These are phyloP conservation scores for Dermolepida albohirtum DNA, from an alignment of 2,888 invertebrate genomes.

Conservation along the genomic window DNA sequence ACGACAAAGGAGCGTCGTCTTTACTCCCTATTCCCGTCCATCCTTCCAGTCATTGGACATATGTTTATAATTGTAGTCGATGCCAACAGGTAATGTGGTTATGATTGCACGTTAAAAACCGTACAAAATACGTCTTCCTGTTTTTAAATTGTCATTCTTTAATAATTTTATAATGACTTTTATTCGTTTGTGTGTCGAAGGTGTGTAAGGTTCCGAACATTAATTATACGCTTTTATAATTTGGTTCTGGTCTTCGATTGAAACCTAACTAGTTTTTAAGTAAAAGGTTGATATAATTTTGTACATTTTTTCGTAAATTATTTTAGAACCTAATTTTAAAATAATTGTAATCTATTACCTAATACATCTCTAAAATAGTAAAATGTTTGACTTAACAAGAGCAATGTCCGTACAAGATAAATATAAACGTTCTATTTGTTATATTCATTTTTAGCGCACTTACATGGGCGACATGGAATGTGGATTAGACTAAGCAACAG, in stretches of 20 bases:
- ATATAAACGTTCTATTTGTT: too few species aligned
- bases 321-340: too few species aligned
- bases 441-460: too few species aligned
- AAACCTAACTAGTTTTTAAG: slow-evolving; percentile 34
- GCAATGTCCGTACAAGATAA: too few species aligned
- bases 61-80: slow-evolving; percentile 64
- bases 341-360: too few species aligned
- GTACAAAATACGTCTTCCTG: slow-evolving; percentile 66
- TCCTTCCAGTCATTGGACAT: slow-evolving; percentile 60
- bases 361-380: too few species aligned
- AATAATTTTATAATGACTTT: slow-evolving; percentile 63
- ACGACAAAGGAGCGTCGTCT: slow-evolving; percentile 29
- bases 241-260: slow-evolving; percentile 21
- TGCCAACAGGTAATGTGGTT: slow-evolving; percentile 59
- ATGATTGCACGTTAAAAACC: slow-evolving; percentile 65
- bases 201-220: slow-evolving; percentile 1
- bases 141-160: slow-evolving; percentile 65
- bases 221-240: slow-evolving; percentile 35
- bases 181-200: slow-evolving; percentile 37
- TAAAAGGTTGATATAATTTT: slow-evolving; percentile 13
- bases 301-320: too few species aligned
- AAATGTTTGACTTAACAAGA: too few species aligned
- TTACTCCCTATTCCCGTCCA: slow-evolving; percentile 4
- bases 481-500: too few species aligned
- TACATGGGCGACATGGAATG: too few species aligned